These are phyloP conservation scores for Halichoerus grypus DNA, from an alignment of 2,113 vertebrate species.

Conservation along the genomic window DNA sequence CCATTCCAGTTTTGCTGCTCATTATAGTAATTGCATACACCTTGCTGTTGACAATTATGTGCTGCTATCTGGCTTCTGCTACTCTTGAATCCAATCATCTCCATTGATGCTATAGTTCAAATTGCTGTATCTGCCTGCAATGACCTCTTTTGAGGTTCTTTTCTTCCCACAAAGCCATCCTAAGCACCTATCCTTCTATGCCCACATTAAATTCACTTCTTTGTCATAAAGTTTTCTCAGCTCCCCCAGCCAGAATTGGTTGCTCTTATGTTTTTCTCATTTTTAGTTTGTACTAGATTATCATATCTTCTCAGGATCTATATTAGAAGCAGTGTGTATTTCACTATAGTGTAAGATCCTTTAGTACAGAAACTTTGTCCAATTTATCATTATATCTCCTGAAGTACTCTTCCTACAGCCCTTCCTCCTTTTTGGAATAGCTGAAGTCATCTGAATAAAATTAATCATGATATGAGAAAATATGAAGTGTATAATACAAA, in stretches of 20 bases:
- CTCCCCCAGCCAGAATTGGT: background rate
- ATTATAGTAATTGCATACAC: background rate
- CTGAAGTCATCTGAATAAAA: slow-evolving; percentile 15
- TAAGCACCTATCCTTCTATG: background rate
- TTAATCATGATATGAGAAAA: background rate
- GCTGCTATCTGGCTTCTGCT: background rate
- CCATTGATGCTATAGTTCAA: background rate
- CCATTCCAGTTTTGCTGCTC: background rate
- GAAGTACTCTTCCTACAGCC: background rate
- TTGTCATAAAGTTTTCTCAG: background rate
- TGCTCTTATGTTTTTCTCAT: background rate
- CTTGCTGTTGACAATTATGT: background rate
- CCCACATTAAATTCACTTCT: background rate
- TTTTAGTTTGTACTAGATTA: background rate
- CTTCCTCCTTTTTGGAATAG: background rate
- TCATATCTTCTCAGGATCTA: background rate
- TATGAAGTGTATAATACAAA: background rate
- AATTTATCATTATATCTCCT: background rate
- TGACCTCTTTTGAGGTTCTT: background rate
- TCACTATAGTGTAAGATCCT: background rate
- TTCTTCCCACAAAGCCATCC: background rate
- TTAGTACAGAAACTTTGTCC: background rate
- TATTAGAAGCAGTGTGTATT: background rate
- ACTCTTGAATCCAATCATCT: background rate
- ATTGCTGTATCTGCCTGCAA: background rate